Evolutionary conservation across 2,797 vertebrate species (phyloP), one percentile per base, ranked within the genome.

Genomic region (Micropoecilia bifurca): DNA sequence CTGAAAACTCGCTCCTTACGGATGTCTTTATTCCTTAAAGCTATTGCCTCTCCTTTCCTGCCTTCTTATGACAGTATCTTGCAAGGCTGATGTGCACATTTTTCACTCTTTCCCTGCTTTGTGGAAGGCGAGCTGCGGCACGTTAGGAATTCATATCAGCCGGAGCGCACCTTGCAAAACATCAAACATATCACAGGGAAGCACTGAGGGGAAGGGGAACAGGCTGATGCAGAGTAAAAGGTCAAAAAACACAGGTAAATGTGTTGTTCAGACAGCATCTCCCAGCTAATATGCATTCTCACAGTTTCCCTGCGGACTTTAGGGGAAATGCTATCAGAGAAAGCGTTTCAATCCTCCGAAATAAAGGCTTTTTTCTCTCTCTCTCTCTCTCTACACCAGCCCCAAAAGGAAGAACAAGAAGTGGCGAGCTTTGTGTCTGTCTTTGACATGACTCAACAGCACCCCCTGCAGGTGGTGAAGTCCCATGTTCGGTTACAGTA

Each of bases 111-210:
- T 75, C 72, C 76, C 81, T 87, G 81, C 36, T 68, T 73, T 86
- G 79, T 82, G 66, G 78, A 87, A 88, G 84, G 91, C 91, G 83
- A 87, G 94, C 89, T 68, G 75, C 71, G 87, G 92, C 93, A 93
- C 63, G 93, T 90, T 53, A 92, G 92, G 93, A 95, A 95, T 95
- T 93, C 83, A 66, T 83, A 87, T 91, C 91, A 88, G 85, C 86
- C 69, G 4, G 69, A 7, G 18, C 77, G 79, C 92, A 94, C 91
- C 92, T 93, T 92, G 88, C 90, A 90, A 80, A 88, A 87, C 83
- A 88, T 92, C 91, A 93, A 87, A 89, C 87, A 76, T 47, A 76
- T 80, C 74, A 66, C 71, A 71, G 75, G 63, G 68, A 74, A 81
- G 80, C 84, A 77, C 79, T 76, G 33, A 80, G 87, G 88, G 78